Base-by-base conservation (phyloP, 2,113 vertebrate species). In the Myrmecobius fasciatus region DNA sequence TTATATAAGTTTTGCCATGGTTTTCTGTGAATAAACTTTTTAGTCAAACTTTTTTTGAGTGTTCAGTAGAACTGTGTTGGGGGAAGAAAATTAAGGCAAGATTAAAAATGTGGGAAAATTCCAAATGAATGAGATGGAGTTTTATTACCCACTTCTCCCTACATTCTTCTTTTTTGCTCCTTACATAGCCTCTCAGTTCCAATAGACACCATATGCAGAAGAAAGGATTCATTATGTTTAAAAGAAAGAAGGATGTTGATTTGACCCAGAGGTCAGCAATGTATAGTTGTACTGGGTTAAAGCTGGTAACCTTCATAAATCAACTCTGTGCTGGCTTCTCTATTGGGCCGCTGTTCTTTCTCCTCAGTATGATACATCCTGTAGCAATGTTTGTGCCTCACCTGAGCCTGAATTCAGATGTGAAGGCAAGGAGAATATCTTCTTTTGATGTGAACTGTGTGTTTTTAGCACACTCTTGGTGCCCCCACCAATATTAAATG, bases 301-400 rank as follows among this genome's bases (percentile, higher is more conserved):
- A 96, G 91, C 94, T 53, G 31, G 53, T 93, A 56, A 53, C 28
- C 83, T 93, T 88, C 90, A 92, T 52, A 53, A 94, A 89, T 91
- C 20, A 94, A 1, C 28, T 94, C 4, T 60, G 11, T 46, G 91
- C 26, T 90, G 53, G 89, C 17, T 51, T 51, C 75, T 52, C 26
- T 91, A 46, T 91, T 91, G 28, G 24, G 26, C 53, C 53, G 31
- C 52, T 53, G 28, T 92, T 92, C 88, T 67, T 83, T 93, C 89
- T 94, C 20, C 48, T 92, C 12, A 36, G 25, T 94, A 36, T 48
- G 93, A 53, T 92, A 92, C n/a, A 89, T 91, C 90, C n/a, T 91
- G 67, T 49, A 49, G 49, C 89, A n/a, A 31, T 90, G 11, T 89
- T 89, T 91, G 47, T 53, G 3, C n/a, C 25, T 90, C 22, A 52